A percentile compares a stretch with the other conserved stretches of the same genome.
phyloP scores from a whole-genome alignment of 1,140 invertebrate genomes.

The Rhagoletis pomonella region DNA sequence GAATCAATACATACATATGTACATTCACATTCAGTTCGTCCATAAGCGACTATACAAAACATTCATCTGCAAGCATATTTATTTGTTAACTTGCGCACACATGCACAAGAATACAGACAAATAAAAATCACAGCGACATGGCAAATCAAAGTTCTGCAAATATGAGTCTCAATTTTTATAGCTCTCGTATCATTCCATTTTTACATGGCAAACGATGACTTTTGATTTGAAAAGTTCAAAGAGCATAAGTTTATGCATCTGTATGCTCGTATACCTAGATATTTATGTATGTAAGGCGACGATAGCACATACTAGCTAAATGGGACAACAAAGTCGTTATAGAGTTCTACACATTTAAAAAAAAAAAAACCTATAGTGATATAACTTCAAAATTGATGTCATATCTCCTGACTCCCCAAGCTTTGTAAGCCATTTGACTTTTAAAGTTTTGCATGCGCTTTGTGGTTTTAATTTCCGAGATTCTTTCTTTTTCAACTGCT shows the following conservation, averaged over 20 bases:
- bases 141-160: background rate
- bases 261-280: too few species aligned
- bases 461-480: background rate
- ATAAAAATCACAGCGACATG: background rate
- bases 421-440: background rate
- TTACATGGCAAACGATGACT: constrained; percentile 5
- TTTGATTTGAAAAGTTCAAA: constrained; percentile 21
- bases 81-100: background rate
- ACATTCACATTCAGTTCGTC: too few species aligned
- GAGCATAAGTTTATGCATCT: background rate
- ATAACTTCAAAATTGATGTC: too few species aligned
- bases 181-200: background rate
- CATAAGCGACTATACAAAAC: too few species aligned
- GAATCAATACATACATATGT: background rate
- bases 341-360: too few species aligned
- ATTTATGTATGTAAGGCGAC: too few species aligned
- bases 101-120: background rate
- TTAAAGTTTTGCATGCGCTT: background rate
- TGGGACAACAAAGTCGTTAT: too few species aligned
- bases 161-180: background rate
- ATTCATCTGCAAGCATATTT: too few species aligned
- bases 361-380: too few species aligned
- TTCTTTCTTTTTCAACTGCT: too few species aligned
- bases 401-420: too few species aligned
- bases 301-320: too few species aligned